phyloP scores from a whole-genome alignment of 2,797 vertebrate species.

The Scyliorhinus canicula region DNA sequence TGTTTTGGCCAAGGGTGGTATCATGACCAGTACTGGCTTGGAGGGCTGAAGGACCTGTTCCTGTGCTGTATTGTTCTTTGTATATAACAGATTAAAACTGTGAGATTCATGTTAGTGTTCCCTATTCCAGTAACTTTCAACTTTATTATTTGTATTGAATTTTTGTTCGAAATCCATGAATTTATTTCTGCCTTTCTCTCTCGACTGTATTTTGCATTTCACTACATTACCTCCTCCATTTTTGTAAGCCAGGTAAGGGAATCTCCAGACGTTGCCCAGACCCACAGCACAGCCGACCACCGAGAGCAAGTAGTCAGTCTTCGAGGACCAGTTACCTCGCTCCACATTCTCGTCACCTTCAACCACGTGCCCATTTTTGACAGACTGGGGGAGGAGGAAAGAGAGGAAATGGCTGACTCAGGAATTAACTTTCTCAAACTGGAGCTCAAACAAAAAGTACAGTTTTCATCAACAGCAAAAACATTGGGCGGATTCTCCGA shows the following conservation, averaged over 20 bases:
- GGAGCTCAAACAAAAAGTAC: neutral
- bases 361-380: neutral
- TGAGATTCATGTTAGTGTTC: neutral
- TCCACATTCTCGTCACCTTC: neutral
- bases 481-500: too few relatives aligned
- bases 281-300: constrained; percentile 61
- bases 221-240: constrained; percentile 62
- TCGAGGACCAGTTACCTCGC: constrained; percentile 12
- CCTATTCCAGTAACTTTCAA: neutral
- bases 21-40: too few relatives aligned
- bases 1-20: too few relatives aligned
- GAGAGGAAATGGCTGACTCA: neutral
- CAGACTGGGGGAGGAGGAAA: neutral
- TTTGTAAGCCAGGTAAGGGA: constrained; percentile 56
- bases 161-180: neutral
- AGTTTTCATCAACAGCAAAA: neutral
- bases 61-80: too few relatives aligned
- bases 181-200: neutral
- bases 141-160: neutral
- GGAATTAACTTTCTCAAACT: neutral
- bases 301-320: constrained; percentile 48
- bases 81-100: neutral
- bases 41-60: too few relatives aligned
- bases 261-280: constrained; percentile 67
- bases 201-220: neutral